A percentile compares a stretch with the other conserved stretches of the same genome.
Evolutionary conservation across 2,888 invertebrate species (phyloP).

Genomic region (Geophilus truncorum): DNA sequence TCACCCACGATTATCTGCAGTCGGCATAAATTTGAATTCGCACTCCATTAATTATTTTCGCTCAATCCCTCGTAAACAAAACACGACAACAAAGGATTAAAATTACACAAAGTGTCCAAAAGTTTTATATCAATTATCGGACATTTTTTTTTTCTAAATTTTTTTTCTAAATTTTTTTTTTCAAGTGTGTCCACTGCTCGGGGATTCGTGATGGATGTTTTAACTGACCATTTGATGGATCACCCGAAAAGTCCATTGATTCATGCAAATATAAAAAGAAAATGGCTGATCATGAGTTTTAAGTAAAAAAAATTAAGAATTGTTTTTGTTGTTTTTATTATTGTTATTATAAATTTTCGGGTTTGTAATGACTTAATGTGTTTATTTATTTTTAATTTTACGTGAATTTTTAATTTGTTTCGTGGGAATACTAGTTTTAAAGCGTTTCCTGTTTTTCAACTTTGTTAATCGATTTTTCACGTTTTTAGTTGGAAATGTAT

Average conservation of each 20-base stretch:
- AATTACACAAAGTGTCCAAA: not conserved
- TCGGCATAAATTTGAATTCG: constrained; percentile 2
- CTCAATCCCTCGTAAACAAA: constrained; percentile 11
- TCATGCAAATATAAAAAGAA: not conserved
- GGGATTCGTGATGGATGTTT: constrained; percentile 18
- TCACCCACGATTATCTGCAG: not conserved
- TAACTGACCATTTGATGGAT: constrained; percentile 16
- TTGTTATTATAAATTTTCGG: not conserved
- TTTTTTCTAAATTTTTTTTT: not conserved
- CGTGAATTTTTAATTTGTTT: too few species aligned
- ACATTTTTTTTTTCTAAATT: not conserved
- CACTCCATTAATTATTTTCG: constrained; percentile 21
- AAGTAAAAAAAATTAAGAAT: not conserved
- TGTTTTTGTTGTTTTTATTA: not conserved
- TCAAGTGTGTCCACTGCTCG: not conserved
- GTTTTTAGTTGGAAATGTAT: too few species aligned
- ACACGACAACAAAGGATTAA: constrained; percentile 2
- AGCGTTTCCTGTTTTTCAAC: too few species aligned
- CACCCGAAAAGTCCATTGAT: constrained; percentile 4
- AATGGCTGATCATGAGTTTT: not conserved
- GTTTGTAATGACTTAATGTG: not conserved
- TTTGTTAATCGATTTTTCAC: too few species aligned
- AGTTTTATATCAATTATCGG: not conserved
- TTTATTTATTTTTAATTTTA: not conserved
- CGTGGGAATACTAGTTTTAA: too few species aligned